These are phyloP conservation scores for Brevimyrus niger DNA, from an alignment of 2,113 vertebrate species.

Conservation along the genomic window DNA sequence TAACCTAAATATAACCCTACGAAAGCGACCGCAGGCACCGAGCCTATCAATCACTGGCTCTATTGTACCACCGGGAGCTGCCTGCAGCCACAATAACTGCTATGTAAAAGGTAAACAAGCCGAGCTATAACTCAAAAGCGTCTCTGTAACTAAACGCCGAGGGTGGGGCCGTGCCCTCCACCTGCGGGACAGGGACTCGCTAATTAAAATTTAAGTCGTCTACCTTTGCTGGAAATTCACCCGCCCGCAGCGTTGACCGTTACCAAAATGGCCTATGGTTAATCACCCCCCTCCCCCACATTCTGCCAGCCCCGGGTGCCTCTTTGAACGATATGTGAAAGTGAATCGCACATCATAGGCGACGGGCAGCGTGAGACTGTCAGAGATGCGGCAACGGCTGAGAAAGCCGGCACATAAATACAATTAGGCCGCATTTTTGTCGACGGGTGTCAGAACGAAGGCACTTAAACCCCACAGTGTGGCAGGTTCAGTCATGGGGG, in stretches of 20 bases:
- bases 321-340: neutral
- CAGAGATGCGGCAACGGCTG: neutral
- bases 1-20: slow-evolving; percentile 16
- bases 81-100: neutral
- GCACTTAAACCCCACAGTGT: slow-evolving; percentile 41
- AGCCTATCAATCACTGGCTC: slow-evolving; percentile 15
- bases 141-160: neutral
- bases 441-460: slow-evolving; percentile 54
- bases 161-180: neutral
- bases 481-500: slow-evolving; percentile 25
- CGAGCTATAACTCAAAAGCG: neutral
- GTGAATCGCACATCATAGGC: neutral
- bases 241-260: neutral
- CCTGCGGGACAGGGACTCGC: neutral
- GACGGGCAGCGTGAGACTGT: slow-evolving; percentile 37
- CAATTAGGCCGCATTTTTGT: slow-evolving; percentile 51
- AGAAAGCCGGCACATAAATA: slow-evolving; percentile 49
- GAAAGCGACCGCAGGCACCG: slow-evolving; percentile 9
- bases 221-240: neutral
- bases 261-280: neutral
- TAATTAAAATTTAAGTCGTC: neutral
- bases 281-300: neutral
- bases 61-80: neutral
- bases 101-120: slow-evolving; percentile 6
- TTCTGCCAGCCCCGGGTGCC: neutral